A percentile compares a stretch with the other conserved stretches of the same genome.
Conservation (phyloP, 2,113 vertebrate species). For the Ceyx cyanopectus region DNA sequence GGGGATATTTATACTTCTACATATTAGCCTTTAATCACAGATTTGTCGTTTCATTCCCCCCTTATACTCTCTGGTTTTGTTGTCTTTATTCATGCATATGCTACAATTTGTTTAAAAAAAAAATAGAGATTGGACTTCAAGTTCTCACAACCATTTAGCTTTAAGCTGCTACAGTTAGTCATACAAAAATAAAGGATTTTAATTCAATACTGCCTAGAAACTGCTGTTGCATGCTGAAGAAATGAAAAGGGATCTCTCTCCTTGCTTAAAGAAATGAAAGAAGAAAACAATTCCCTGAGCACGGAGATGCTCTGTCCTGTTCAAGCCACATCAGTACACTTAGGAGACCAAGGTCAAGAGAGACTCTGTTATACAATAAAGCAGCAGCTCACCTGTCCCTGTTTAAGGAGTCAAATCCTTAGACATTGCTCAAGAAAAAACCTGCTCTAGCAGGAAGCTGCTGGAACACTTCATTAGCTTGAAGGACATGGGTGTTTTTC, state of each 20-base stretch:
- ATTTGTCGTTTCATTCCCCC: neutral
- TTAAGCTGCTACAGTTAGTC: slow-evolving; percentile 3
- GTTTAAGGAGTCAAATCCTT: neutral
- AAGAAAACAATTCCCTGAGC: neutral
- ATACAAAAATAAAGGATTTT: neutral
- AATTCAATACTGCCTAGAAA: slow-evolving; percentile 26
- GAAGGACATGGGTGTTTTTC: slow-evolving; percentile 1
- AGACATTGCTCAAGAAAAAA: neutral
- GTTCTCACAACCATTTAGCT: neutral
- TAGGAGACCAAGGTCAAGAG: neutral
- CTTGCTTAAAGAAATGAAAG: neutral
- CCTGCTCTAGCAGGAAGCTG: neutral
- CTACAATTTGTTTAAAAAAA: neutral
- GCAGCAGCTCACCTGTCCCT: neutral
- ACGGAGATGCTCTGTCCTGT: neutral
- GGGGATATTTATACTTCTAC: neutral
- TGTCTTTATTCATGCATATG: neutral
- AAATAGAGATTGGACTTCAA: neutral
- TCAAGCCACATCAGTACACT: rapidly evolving
- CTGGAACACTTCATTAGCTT: neutral
- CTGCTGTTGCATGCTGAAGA: neutral
- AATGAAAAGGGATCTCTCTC: neutral
- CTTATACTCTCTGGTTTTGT: neutral
- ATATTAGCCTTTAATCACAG: neutral
- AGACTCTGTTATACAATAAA: neutral